Conservation (phyloP, 2,888 invertebrate genomes). For the Caenorhabditis japonica region DNA sequence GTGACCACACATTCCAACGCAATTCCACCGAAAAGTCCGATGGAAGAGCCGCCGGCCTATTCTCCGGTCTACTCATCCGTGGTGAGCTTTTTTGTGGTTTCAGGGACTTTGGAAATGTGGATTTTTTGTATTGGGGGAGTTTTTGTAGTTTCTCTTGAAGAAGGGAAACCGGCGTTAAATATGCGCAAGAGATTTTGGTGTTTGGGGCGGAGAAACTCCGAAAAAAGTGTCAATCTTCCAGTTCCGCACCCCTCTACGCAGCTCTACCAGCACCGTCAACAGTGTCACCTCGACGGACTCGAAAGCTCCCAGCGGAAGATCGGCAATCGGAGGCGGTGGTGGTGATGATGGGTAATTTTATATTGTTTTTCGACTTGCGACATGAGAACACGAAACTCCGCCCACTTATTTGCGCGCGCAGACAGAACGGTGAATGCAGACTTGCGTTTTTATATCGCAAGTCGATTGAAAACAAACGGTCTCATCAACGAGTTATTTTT, state of each 20-base stretch:
- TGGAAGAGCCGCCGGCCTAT: slow-evolving; percentile 38
- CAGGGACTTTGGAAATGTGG: neutral
- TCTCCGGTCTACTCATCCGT: slow-evolving; percentile 47
- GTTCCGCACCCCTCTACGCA: slow-evolving; percentile 36
- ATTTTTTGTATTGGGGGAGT: too few relatives aligned
- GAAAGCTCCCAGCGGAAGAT: neutral
- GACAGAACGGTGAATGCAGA: too few relatives aligned
- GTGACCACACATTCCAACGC: slow-evolving; percentile 40
- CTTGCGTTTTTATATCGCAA: too few relatives aligned
- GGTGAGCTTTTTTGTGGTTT: too few relatives aligned
- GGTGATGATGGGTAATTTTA: slow-evolving; percentile 30
- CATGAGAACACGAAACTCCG: too few relatives aligned
- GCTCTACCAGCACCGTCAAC: slow-evolving; percentile 37
- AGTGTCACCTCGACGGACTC: slow-evolving; percentile 4
- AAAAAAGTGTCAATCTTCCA: slow-evolving; percentile 23
- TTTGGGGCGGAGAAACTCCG: too few relatives aligned
- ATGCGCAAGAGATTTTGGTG: too few relatives aligned
- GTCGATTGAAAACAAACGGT: too few relatives aligned
- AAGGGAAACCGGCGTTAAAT: too few relatives aligned
- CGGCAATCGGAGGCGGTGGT: slow-evolving; percentile 2
- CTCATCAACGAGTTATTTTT: neutral
- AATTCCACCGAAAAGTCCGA: slow-evolving; percentile 28
- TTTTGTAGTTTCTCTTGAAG: too few relatives aligned
- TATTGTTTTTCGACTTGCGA: neutral
- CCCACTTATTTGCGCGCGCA: too few relatives aligned